Evolutionary conservation across 2,797 vertebrate genomes (phyloP), one percentile per base, ranked within the genome.

Genomic region (Gouania willdenowi): DNA sequence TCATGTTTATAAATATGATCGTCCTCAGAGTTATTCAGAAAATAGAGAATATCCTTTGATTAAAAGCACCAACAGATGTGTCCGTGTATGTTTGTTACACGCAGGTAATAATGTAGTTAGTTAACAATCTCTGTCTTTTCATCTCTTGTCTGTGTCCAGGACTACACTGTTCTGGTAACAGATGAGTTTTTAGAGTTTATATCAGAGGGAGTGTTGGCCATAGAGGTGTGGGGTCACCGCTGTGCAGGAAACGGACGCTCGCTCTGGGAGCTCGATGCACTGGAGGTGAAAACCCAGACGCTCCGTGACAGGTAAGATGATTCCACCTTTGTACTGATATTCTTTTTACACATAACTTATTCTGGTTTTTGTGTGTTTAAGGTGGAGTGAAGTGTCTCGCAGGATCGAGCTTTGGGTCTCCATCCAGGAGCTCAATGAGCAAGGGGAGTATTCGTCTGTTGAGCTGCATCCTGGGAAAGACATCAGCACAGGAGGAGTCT

Each of bases 121-220:
- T 20, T 4, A 5, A 20, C 5, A 20, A 20, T 19, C 6, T 1
- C 1, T 13, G 5, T n/a, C 4, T n/a, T 24, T 4, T 10, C 11
- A 5, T 2, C n/a, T 25, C 23, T 38, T 35, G 3, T 70, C 17
- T 51, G 39, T 16, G 3, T 57, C 26, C 72, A 99, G 97, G 97
- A 99, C 71, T 96, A 91, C 0, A 72, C 93, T 50, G 92, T 97
- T 20, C 90, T 90, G 0, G 92, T 98, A 42, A 93, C 93, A 0
- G 97, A 99, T 56, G 97, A 99, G 71, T 97, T 98, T 72, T 62
- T 98, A 64, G 97, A 98, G 87, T 98, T 98, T 47, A 95, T 99
- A 82, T 92, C 93, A 1, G 97, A 99, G 2, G 97, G 95, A 8
- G 94, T 92, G 0, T 72, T 99, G 74, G 92, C 94, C 5, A 93